Percentiles rank a stretch among this genome's conserved stretches.
Conservation (phyloP, 1,140 invertebrate species). For the Proctacanthus coquilletti region DNA sequence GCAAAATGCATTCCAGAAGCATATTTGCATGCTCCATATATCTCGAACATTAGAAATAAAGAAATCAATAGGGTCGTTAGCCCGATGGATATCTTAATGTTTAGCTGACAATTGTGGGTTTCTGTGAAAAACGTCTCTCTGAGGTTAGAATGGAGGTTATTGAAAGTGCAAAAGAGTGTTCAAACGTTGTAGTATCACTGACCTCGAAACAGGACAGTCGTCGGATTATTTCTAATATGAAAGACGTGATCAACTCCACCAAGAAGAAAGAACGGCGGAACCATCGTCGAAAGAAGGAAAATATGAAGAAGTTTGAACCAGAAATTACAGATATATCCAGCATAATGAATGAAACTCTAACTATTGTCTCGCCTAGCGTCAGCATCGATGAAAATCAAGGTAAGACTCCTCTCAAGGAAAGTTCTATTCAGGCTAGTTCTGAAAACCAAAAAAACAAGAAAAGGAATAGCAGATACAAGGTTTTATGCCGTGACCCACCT, state of each 20-base stretch:
- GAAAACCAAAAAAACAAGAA: neutral
- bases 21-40: no score
- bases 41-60: no score
- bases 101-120: no score
- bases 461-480: neutral
- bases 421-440: no score
- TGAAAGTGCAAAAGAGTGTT: no score
- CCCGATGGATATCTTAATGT: no score
- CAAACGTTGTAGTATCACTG: no score
- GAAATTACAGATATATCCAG: neutral
- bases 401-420: neutral
- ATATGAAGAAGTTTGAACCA: constrained; percentile 1
- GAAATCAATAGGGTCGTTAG: no score
- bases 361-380: neutral
- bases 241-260: constrained; percentile 24
- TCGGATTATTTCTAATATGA: constrained; percentile 16
- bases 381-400: neutral
- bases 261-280: constrained; percentile 27
- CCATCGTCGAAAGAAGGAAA: constrained; percentile 22
- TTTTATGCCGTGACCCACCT: neutral
- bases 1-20: no score
- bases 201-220: no score
- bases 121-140: no score
- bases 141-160: no score
- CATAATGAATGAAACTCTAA: neutral